A percentile compares a stretch with the other conserved stretches of the same genome.
These are phyloP conservation scores for Perca fluviatilis DNA, from an alignment of 2,113 vertebrate genomes.

Conservation along the genomic window DNA sequence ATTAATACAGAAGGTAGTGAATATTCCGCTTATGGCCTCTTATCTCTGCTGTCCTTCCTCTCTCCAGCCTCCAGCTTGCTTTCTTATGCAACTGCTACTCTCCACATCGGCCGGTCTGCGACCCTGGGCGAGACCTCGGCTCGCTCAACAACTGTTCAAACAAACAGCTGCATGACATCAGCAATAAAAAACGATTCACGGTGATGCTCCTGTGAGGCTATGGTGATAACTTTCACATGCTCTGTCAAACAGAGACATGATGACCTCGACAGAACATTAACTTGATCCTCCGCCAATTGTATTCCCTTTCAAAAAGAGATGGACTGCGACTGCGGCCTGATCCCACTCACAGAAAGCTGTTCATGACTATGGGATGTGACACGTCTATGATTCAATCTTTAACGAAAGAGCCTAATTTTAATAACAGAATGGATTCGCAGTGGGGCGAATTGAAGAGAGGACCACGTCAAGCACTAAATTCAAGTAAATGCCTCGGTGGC, in stretches of 20 bases:
- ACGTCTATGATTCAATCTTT: conserved; percentile 52
- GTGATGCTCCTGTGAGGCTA: conserved; percentile 25
- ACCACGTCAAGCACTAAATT: conserved; percentile 23
- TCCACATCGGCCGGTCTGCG: conserved; percentile 38
- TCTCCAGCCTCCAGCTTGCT: conserved; percentile 20
- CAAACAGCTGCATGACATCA: conserved; percentile 46
- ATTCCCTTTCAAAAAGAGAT: conserved; percentile 34
- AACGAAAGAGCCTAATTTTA: conserved; percentile 38
- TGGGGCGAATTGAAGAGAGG: conserved; percentile 36
- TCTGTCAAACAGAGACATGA: conserved; percentile 20
- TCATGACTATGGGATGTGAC: conserved; percentile 43
- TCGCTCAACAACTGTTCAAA: conserved; percentile 17
- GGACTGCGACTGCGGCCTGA: neutral
- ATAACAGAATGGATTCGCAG: conserved; percentile 34
- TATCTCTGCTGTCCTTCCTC: conserved; percentile 22
- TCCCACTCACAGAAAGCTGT: conserved; percentile 27
- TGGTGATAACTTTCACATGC: conserved; percentile 33
- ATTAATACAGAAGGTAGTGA: conserved; percentile 26
- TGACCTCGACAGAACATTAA: conserved; percentile 56
- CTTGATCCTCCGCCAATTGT: conserved; percentile 35
- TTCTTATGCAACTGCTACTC: conserved; percentile 12
- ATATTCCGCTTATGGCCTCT: conserved; percentile 40
- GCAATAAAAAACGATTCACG: conserved; percentile 26
- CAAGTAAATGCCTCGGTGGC: neutral
- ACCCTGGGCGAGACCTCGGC: neutral